Evolutionary conservation across 2,888 invertebrate species (phyloP), one percentile per base, ranked within the genome.

Genomic region (Torymus aiolomorphi): DNA sequence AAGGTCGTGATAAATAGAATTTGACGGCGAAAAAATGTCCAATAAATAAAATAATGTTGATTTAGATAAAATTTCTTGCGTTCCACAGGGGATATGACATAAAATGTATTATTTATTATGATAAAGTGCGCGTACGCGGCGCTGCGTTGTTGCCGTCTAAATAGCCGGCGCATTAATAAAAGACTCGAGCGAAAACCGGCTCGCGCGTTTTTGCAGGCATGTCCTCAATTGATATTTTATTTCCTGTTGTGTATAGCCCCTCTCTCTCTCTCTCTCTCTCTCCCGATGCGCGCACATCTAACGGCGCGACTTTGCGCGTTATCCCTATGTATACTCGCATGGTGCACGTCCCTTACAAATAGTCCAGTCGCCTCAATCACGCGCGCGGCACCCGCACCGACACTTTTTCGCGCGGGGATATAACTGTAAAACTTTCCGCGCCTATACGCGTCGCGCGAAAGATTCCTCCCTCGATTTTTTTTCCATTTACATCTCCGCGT

Each of bases 141-240:
- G 13, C 42, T 5, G 5, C 42, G 42, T 42, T 42, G 42, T 42
- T 71, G 16, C 62, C 71, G 24, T 77, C 71, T 71, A 69, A 76
- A 76, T 62, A 56, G 70, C 56, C 31, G 10, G 63, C 5, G 65
- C 70, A 71, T 79, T 79, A 79, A 79, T 75, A 75, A 69, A 78
- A 75, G 52, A 31, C 67, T 54, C 2, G 20, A 67, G 8, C 42
- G 42, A 42, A 42, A 77, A 73, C 73, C 73, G 73, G 78, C 78
- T 71, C 24, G 42, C 54, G 18, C 18, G 16, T 59, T 62, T 79
- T 75, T 75, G 69, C 78, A 62, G 69, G 42, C 42, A 69, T 31
- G 75, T 75, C 79, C 75, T 79, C 70, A 79, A 79, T 75, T 70
- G 75, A 79, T 79, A 75, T 75, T 75, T 75, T 79, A 79, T 79